These are phyloP conservation scores for Trissoscelio sp. DNA, from an alignment of 2,888 invertebrate species.

Conservation along the genomic window DNA sequence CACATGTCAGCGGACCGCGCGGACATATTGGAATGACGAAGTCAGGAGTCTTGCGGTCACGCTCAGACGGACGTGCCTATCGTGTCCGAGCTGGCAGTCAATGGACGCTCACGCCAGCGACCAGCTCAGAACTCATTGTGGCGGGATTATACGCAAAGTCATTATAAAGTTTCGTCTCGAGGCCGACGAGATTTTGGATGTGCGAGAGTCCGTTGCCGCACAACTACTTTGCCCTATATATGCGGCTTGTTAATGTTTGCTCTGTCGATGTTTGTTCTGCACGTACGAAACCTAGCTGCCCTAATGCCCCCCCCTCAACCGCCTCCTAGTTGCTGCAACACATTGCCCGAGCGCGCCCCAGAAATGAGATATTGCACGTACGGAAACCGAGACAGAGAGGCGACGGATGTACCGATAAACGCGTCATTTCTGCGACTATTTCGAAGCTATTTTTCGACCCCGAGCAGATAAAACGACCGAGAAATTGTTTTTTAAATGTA, in stretches of 20 bases:
- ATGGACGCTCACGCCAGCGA: conserved; percentile 61
- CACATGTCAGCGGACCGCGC: conserved; percentile 47
- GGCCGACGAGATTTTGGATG: conserved; percentile 60
- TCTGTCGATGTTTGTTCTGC: conserved; percentile 64
- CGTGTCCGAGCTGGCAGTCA: conserved; percentile 51
- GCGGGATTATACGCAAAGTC: conserved; percentile 68
- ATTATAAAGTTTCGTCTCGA: conserved; percentile 70
- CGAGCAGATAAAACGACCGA: conserved; percentile 13
- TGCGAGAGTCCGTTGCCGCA: conserved; percentile 43
- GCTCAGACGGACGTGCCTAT: conserved; percentile 60
- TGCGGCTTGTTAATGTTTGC: conserved; percentile 68
- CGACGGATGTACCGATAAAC: conserved; percentile 63
- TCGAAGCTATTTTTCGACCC: conserved; percentile 24
- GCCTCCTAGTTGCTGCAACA: conserved; percentile 18
- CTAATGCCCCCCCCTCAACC: too few relatives aligned
- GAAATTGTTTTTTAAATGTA: conserved; percentile 43
- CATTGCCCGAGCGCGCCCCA: conserved; percentile 44
- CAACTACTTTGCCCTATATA: conserved; percentile 63
- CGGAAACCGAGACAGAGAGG: conserved; percentile 51
- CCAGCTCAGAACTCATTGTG: conserved; percentile 64
- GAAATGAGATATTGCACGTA: conserved; percentile 69
- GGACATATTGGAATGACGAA: conserved; percentile 63
- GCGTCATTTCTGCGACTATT: conserved; percentile 55
- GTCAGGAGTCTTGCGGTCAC: conserved; percentile 64
- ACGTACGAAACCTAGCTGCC: conserved; percentile 53